phyloP scores from a whole-genome alignment of 37 sponge, comb jelly and placozoan genomes.

The Beroe ovata region DNA sequence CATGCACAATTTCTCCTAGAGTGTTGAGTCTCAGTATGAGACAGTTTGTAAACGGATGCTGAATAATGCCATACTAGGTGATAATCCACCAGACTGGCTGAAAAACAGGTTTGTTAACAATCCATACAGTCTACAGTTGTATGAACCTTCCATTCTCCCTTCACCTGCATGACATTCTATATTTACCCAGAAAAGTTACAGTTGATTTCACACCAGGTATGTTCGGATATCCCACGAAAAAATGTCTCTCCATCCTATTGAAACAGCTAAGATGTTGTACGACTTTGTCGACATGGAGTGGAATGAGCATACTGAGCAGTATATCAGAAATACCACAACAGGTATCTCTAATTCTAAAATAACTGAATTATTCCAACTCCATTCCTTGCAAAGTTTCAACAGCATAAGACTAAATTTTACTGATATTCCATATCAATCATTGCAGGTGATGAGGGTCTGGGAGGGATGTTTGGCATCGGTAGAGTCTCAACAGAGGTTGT shows the following conservation, averaged over 20 bases:
- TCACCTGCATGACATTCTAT: too few species aligned
- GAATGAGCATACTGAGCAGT: conserved; percentile 14
- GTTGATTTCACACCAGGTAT: not conserved
- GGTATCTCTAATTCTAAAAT: too few species aligned
- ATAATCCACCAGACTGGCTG: conserved; percentile 62
- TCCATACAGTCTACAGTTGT: too few species aligned
- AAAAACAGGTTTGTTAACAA: conserved; percentile 65
- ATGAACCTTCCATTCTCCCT: too few species aligned
- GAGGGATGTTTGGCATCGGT: conserved; percentile 28
- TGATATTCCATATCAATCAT: too few species aligned
- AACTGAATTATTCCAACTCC: too few species aligned
- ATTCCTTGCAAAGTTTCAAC: too few species aligned
- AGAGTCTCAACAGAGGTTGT: conserved; percentile 29
- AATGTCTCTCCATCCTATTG: conserved; percentile 46
- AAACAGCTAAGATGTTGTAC: conserved; percentile 55
- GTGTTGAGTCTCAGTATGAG: not conserved
- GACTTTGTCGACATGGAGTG: conserved; percentile 21
- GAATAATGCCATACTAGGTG: not conserved
- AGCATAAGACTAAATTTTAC: too few species aligned
- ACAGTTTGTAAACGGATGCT: conserved; percentile 53
- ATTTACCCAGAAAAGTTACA: too few species aligned
- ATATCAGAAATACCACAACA: conserved; percentile 23
- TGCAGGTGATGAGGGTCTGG: not conserved
- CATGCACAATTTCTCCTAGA: too few species aligned
- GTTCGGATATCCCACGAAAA: conserved; percentile 37